Conservation (phyloP, 2,797 vertebrate species). For the Crenichthys baileyi region DNA sequence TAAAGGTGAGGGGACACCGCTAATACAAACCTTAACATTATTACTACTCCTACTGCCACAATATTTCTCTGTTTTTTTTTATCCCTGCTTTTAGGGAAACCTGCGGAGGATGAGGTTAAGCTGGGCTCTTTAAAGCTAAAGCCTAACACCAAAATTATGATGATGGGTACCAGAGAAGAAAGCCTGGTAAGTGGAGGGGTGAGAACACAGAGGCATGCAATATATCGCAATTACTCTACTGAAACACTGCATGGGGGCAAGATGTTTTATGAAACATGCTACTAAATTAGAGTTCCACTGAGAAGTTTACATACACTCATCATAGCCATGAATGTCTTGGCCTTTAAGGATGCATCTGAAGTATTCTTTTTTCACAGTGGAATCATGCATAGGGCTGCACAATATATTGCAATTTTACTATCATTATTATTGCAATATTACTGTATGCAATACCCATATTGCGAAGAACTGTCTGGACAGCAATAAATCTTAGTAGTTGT, state of each 20-base stretch:
- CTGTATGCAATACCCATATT: not conserved
- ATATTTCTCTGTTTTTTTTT: constrained; percentile 13
- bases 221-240: not conserved
- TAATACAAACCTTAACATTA: not conserved
- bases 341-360: not conserved
- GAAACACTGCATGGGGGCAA: not conserved
- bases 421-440: not conserved
- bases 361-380: not conserved
- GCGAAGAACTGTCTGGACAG: too few species aligned
- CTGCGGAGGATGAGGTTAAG: constrained; percentile 95
- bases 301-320: not conserved
- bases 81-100: constrained; percentile 86
- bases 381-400: not conserved
- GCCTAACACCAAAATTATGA: constrained; percentile 99
- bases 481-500: too few species aligned
- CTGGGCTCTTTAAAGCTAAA: constrained; percentile 96
- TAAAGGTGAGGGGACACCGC: constrained; percentile 85
- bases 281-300: not conserved
- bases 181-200: constrained; percentile 87
- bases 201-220: not conserved
- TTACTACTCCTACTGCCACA: not conserved
- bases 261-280: not conserved
- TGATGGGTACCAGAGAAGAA: constrained; percentile 99
- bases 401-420: not conserved
- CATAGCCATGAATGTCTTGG: not conserved